These are phyloP conservation scores for Nasua narica DNA, from an alignment of 2,797 vertebrate genomes.

Conservation along the genomic window DNA sequence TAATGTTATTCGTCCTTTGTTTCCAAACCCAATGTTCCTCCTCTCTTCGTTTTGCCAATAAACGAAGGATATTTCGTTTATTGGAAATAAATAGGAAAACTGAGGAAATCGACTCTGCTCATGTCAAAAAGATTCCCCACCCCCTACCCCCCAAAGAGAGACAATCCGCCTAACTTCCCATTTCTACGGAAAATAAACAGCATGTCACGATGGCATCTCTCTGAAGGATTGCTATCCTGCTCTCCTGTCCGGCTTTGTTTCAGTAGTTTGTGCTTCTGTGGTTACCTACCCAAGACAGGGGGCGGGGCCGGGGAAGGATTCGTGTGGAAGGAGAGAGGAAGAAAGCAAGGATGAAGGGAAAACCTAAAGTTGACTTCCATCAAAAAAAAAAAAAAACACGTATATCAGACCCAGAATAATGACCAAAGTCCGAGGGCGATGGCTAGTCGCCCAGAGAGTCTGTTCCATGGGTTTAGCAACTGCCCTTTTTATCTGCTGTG, in stretches of 20 bases:
- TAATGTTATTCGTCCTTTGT: constrained; percentile 78
- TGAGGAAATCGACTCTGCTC: constrained; percentile 83
- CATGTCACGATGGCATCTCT: constrained; percentile 6
- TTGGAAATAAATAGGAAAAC: constrained; percentile 84
- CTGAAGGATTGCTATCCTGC: constrained; percentile 11
- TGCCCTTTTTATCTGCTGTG: constrained; percentile 90
- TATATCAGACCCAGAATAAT: constrained; percentile 72
- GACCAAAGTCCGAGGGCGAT: constrained; percentile 80
- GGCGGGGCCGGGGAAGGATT: constrained; percentile 25
- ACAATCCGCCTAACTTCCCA: constrained; percentile 71
- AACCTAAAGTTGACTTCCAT: constrained; percentile 75
- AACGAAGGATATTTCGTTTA: too few species aligned
- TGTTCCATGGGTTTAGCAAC: constrained; percentile 83
- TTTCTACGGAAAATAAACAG: constrained; percentile 78
- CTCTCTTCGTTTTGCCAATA: constrained; percentile 75
- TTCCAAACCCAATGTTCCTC: constrained; percentile 78
- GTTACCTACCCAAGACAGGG: constrained; percentile 68
- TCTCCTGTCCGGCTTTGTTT: constrained; percentile 70
- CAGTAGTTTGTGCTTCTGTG: constrained; percentile 84
- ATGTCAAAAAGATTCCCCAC: constrained; percentile 70
- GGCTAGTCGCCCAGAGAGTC: constrained; percentile 76
- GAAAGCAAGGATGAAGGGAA: constrained; percentile 61
- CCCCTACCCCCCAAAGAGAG: constrained; percentile 56
- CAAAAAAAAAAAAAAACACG: constrained; percentile 53
- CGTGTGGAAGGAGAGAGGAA: constrained; percentile 29